Conservation (phyloP, 2,113 vertebrate species). For the Isurus oxyrinchus region DNA sequence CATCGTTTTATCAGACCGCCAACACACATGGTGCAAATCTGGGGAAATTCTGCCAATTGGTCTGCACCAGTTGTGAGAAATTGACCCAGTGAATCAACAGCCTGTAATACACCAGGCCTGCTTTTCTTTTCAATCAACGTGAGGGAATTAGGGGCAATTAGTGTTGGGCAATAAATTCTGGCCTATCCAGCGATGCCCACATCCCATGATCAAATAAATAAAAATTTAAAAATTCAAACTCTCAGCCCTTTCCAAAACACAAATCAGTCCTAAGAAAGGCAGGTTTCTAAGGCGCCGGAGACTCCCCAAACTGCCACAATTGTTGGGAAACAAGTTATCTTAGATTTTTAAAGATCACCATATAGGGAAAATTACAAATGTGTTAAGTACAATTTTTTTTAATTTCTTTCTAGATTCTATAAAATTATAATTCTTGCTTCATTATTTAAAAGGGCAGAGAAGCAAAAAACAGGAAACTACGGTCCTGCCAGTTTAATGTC, state of each 20-base stretch:
- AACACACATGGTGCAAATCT: no score
- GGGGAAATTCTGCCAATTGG: not conserved
- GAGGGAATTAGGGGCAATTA: not conserved
- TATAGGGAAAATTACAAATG: not conserved
- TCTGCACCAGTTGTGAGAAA: not conserved
- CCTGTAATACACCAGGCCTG: not conserved
- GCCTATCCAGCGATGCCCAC: no score
- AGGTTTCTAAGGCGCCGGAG: not conserved
- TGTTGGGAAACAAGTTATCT: not conserved
- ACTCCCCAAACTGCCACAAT: not conserved
- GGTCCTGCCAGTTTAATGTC: not conserved
- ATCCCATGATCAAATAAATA: no score
- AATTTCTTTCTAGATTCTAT: not conserved
- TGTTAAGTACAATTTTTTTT: not conserved
- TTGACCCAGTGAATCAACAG: not conserved
- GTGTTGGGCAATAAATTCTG: no score
- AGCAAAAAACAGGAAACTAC: not conserved
- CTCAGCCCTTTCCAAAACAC: no score
- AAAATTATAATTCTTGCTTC: not conserved
- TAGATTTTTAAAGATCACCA: not conserved
- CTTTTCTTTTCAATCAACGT: not conserved
- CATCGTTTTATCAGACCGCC: no score
- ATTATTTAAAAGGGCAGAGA: not conserved
- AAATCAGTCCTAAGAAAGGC: not conserved
- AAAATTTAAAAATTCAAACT: not conserved